Percentiles rank a stretch among this genome's conserved stretches.
These are phyloP conservation scores for Hemistola chrysoprasaria DNA, from an alignment of 2,888 invertebrate genomes.

Conservation along the genomic window DNA sequence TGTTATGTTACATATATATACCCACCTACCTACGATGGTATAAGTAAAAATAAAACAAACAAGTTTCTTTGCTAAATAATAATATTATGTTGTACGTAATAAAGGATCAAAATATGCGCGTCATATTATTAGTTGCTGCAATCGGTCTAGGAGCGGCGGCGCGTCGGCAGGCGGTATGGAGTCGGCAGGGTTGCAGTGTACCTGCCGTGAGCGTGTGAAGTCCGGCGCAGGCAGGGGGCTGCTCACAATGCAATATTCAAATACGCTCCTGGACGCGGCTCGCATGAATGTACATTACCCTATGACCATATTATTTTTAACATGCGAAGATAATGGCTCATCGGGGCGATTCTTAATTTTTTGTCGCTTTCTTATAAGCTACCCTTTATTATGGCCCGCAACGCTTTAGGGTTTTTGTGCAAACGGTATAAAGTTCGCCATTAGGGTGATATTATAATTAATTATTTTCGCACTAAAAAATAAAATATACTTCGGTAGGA, in stretches of 20 bases:
- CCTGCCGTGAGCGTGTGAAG: constrained; percentile 77
- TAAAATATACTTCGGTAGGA: too few species aligned
- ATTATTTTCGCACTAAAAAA: constrained; percentile 30
- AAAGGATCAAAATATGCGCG: constrained; percentile 29
- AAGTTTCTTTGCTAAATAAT: neutral
- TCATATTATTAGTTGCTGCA: constrained; percentile 24
- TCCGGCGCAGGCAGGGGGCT: constrained; percentile 70
- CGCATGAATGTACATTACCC: constrained; percentile 78
- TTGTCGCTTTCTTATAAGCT: constrained; percentile 67
- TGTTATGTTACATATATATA: too few species aligned
- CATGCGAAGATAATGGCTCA: constrained; percentile 79
- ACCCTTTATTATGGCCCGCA: constrained; percentile 72
- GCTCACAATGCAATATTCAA: constrained; percentile 72
- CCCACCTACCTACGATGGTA: too few species aligned
- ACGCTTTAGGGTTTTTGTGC: constrained; percentile 78
- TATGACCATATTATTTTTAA: constrained; percentile 82
- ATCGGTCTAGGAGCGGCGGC: constrained; percentile 9
- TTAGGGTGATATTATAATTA: constrained; percentile 57
- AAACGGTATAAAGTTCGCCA: constrained; percentile 66
- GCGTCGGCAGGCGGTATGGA: constrained; percentile 32
- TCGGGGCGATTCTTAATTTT: constrained; percentile 81
- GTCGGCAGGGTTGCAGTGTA: constrained; percentile 35
- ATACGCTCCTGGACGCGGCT: constrained; percentile 78
- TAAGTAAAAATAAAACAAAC: too few species aligned
- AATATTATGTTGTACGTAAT: constrained; percentile 6